Evolutionary conservation across 1,140 invertebrate species (phyloP), one percentile per base, ranked within the genome.

Genomic region (Apis mellifera): DNA sequence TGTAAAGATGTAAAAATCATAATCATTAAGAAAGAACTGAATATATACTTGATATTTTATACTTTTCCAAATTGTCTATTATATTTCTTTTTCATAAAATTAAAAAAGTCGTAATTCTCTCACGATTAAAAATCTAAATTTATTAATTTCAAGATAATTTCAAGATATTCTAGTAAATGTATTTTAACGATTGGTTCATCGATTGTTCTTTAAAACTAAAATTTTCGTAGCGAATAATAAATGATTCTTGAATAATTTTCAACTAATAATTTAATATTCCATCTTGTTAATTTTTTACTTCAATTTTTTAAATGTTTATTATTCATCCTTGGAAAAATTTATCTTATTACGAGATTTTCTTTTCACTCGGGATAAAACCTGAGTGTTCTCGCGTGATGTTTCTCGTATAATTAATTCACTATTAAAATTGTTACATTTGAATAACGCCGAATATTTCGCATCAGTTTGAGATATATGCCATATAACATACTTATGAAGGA

Each of bases 401-500:
- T 12, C 17, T 17, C 4, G 23, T 60, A 12, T 48, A 74, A 74
- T 74, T 59, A 59, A 60, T 9, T 21, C 12, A 23, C 42, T 15
- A 2, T 0, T 23, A 8, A 2, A 60, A 23, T 60, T 23, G 17
- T 60, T 74, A 7, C 9, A 21, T 21, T 11, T 9, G 55, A 12
- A 48, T 23, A 23, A 60, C 19, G 42, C 2, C 32, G 42, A 75
- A 73, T 42, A 59, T 21, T 15, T 48, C 13, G 55, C 17, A 21
- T 48, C 4, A 60, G 32, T 32, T 42, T 3, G 50, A 64, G 48
- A 23, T 69, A 21, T 57, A 17, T 42, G 4, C 26, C 21, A 26
- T 83, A n/a, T 70, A 71, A 83, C 21, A 55, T 7, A 42, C 32
- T 42, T 42, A 42, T 73, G n/a, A 66, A 52, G 42, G 64, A 32